A percentile compares a stretch with the other conserved stretches of the same genome.
phyloP scores from a whole-genome alignment of 2,113 vertebrate genomes.

The Octodon degus region DNA sequence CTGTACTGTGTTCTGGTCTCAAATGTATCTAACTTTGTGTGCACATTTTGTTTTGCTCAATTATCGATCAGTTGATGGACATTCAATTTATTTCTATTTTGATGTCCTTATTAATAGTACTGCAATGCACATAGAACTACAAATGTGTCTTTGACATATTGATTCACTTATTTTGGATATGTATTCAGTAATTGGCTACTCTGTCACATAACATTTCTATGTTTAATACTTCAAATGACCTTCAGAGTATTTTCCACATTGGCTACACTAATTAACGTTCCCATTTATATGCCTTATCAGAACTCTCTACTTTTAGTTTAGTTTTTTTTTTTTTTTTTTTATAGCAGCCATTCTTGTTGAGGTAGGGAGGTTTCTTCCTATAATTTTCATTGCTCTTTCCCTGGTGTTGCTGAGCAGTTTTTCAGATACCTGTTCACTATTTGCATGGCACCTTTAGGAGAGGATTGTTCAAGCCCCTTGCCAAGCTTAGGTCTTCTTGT shows the following conservation, averaged over 20 bases:
- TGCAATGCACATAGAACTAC: not conserved
- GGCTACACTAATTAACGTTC: not conserved
- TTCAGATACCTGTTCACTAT: not conserved
- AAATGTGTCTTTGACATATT: not conserved
- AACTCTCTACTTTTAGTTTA: not conserved
- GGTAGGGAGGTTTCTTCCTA: not conserved
- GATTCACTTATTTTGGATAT: not conserved
- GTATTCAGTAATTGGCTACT: too few relatives aligned
- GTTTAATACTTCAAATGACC: not conserved
- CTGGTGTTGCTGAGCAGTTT: not conserved
- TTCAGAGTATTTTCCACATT: not conserved
- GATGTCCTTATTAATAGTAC: not conserved
- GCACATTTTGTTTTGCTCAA: not conserved
- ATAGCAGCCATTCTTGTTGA: not conserved
- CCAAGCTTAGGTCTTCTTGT: not conserved
- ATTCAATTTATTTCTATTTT: not conserved
- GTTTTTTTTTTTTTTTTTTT: not conserved
- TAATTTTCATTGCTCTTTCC: not conserved
- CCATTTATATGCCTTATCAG: not conserved
- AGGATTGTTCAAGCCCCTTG: not conserved
- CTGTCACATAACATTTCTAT: not conserved
- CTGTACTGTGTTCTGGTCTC: not conserved
- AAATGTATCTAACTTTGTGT: not conserved
- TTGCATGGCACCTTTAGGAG: not conserved
- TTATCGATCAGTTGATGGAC: not conserved